These are phyloP conservation scores for Microctonus aethiopoides DNA, from an alignment of 2,888 invertebrate species.

Conservation along the genomic window DNA sequence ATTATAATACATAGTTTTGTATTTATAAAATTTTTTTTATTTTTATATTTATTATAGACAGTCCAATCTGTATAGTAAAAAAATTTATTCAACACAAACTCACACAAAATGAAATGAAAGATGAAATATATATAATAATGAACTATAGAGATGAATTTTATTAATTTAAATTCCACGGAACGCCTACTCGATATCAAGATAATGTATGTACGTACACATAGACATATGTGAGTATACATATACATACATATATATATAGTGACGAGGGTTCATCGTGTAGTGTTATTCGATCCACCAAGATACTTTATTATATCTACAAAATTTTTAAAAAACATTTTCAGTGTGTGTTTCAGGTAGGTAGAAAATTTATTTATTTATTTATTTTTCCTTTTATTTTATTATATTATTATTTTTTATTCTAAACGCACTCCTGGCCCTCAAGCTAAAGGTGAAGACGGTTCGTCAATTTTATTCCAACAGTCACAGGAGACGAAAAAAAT, in stretches of 20 bases:
- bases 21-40: background rate
- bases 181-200: conserved; percentile 35
- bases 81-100: conserved; percentile 19
- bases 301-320: conserved; percentile 15
- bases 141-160: conserved; percentile 25
- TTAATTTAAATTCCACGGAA: conserved; percentile 33
- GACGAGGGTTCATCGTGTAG: conserved; percentile 35
- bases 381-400: too few relatives aligned
- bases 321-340: background rate
- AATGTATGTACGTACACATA: background rate
- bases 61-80: background rate
- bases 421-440: background rate
- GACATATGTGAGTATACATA: too few relatives aligned
- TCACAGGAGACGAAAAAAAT: background rate
- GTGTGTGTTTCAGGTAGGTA: conserved; percentile 7
- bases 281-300: conserved; percentile 35
- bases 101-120: conserved; percentile 23
- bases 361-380: background rate
- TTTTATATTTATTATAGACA: background rate
- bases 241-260: background rate
- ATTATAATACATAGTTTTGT: background rate
- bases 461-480: background rate
- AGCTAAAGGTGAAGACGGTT: background rate
- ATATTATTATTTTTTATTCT: background rate
- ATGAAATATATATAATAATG: background rate